phyloP scores from a whole-genome alignment of 1,140 invertebrate genomes.

The Palaemon carinicauda region DNA sequence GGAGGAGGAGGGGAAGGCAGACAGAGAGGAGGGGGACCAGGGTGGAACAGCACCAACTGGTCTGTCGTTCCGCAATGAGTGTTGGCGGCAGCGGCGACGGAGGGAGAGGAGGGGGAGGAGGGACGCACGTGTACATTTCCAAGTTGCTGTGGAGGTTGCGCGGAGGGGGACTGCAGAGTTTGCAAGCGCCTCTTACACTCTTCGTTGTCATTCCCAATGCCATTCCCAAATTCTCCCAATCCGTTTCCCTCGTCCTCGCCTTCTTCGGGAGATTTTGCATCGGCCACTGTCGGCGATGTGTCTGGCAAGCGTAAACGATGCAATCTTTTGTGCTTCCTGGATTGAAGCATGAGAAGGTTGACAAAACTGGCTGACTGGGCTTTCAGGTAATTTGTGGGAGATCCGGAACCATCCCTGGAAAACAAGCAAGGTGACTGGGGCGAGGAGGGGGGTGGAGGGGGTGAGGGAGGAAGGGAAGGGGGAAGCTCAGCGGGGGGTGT shows the following conservation, averaged over 20 bases:
- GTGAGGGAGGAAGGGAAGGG: background rate
- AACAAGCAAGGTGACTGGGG: background rate
- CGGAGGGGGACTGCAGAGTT: background rate
- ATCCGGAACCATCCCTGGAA: background rate
- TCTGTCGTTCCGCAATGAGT: too few relatives aligned
- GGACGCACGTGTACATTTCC: too few relatives aligned
- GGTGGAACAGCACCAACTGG: too few relatives aligned
- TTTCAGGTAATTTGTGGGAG: background rate
- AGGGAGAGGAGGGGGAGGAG: background rate
- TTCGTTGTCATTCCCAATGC: too few relatives aligned
- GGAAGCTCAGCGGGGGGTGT: background rate
- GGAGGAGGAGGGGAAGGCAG: too few relatives aligned
- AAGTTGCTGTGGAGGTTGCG: background rate
- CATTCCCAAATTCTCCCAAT: background rate
- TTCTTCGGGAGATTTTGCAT: background rate
- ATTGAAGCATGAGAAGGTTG: background rate
- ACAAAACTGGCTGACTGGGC: background rate
- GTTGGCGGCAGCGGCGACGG: background rate
- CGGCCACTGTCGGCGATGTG: too few relatives aligned
- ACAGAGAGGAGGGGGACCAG: too few relatives aligned
- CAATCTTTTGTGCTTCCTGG: slow-evolving; percentile 1
- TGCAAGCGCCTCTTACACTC: too few relatives aligned
- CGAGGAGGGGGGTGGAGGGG: background rate
- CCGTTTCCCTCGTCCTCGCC: background rate
- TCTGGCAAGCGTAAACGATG: background rate